Base-by-base conservation (phyloP, 1,140 invertebrate genomes). In the Magallana ariakensis region DNA sequence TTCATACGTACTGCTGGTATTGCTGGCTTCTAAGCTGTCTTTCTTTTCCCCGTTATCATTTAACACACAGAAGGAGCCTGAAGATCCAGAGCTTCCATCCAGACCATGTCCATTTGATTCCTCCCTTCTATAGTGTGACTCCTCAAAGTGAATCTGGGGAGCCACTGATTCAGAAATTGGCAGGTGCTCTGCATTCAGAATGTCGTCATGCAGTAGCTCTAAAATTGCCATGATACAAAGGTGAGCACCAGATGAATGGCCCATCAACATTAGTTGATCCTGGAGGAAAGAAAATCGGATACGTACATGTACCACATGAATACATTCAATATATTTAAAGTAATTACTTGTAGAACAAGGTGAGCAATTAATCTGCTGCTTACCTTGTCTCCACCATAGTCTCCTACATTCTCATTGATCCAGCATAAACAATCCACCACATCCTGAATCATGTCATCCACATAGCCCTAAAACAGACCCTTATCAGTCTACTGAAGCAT, bases 371-470 rank as follows among this genome's bases (percentile, higher is more conserved):
- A 62, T 75, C 33, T 46, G 33, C 33, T 75, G 2, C 33, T 75
- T 13, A 94, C 94, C 90, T 93, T 93, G 85, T 94, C 88, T 84
- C 92, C 94, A 81, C 92, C 92, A 90, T 94, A 93, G 9, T 90
- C 84, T 19, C 92, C 85, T 60, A 93, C 91, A 90, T 93, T 92
- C 9, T 92, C 87, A 56, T 92, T 87, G 33, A 93, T 85, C 94
- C 94, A 94, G 53, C 84, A 66, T 19, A 94, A 83, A 90, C 92
- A 92, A 81, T 94, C 94, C 10, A 94, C 92, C 82, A 94, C 86
- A 90, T 94, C 94, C 83, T 94, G 93, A 56, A 94, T 90, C 94
- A 94, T 94, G 88, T 94, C 93, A 90, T 94, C 94, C 7, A 93
- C 93, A 91, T 91, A 93, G 60, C 94, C 94, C 94, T 94, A 83